Conservation (phyloP, 2,888 invertebrate species). For the Trachelus tabidus region DNA sequence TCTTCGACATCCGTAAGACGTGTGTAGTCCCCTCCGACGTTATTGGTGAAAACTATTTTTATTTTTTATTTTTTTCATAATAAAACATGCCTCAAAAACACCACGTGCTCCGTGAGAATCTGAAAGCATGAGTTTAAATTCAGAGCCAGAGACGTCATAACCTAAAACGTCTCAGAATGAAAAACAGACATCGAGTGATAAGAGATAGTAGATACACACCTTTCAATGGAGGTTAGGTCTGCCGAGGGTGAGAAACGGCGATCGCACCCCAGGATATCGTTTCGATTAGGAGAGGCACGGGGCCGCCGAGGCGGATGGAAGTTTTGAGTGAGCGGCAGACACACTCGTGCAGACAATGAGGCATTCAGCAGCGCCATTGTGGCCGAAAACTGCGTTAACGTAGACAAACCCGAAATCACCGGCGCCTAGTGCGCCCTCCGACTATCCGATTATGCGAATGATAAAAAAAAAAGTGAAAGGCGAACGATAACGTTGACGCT, state of each 20-base stretch:
- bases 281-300: constrained; percentile 41
- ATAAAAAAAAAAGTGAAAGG: constrained; percentile 41
- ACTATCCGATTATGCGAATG: constrained; percentile 59
- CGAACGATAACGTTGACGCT: background rate
- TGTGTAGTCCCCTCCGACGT: background rate
- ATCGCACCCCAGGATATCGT: constrained; percentile 35
- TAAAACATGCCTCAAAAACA: background rate
- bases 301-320: constrained; percentile 46
- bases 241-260: constrained; percentile 5
- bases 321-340: constrained; percentile 57
- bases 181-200: background rate
- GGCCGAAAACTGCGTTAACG: constrained; percentile 59
- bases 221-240: background rate
- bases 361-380: constrained; percentile 56
- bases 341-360: constrained; percentile 55
- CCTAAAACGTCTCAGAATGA: background rate
- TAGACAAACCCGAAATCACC: constrained; percentile 65
- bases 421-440: constrained; percentile 50
- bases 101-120: background rate
- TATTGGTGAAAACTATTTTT: background rate
- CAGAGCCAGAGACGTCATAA: background rate
- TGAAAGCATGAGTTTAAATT: background rate
- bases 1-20: constrained; percentile 18
- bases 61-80: background rate
- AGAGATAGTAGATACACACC: background rate